Evolutionary conservation across 2,797 vertebrate genomes (phyloP), one percentile per base, ranked within the genome.

Genomic region (Rallus crepitans): DNA sequence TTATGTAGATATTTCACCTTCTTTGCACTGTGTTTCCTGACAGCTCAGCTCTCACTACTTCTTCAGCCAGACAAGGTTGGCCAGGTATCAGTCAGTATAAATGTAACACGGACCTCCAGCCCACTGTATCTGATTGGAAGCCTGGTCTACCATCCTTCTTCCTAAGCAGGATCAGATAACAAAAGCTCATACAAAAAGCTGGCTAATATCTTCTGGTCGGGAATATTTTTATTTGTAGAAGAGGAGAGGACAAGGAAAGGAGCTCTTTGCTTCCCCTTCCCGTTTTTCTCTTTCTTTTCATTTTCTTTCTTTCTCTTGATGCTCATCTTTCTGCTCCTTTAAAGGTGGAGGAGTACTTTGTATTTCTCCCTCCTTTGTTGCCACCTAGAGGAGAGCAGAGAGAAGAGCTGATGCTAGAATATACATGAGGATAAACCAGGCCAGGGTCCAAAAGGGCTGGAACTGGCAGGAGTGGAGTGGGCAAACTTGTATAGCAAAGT

Each of bases 341-440:
- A 33, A 66, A 60, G 21, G 5, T 31, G 3, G 14, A 47, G 6
- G 1, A 69, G 11, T 25, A 23, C 15, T 55, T n/a, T 4, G 12
- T 23, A 25, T 95, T 94, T 94, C 45, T 85, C 50, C 40, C 27
- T 94, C 65, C 80, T 96, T 61, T 86, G 69, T 94, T 91, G 91
- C 93, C 95, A 96, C 65, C 95, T 96, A 94, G 65, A 93, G 90
- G 94, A 71, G 18, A 50, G 18, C 16, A 61, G 28, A 13, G 53
- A 0, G 0, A 88, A 93, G 33, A 88, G 21, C 31, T 61, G 23
- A 31, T 78, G 53, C 7, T 37, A 5, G 37, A 63, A 24, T 6
- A 8, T 14, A 7, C 0, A 5, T 1, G 15, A 27, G 23, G 19
- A 40, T 24, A 47, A 78, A 18, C 4, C 12, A 20, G 33, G 30